Evolutionary conservation across 2,113 vertebrate genomes (phyloP).

Genomic region (Chinchilla lanigera): DNA sequence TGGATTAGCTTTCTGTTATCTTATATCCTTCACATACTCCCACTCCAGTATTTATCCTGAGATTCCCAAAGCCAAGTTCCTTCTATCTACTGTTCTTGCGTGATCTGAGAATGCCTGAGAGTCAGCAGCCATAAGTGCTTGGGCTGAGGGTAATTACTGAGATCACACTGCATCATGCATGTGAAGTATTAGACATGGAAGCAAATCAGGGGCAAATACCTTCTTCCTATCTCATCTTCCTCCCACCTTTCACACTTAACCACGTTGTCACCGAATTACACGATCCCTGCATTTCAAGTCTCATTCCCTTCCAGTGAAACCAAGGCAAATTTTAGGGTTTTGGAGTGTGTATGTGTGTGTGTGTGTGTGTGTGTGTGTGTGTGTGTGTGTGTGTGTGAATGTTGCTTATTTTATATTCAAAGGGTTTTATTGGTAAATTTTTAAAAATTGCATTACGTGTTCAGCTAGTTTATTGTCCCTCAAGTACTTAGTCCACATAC

Average conservation of each 20-base stretch:
- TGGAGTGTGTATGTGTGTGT: background rate
- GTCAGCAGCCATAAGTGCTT: background rate
- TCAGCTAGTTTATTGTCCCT: background rate
- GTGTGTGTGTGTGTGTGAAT: background rate
- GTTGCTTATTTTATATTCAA: background rate
- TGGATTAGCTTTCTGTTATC: background rate
- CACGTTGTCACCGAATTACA: background rate
- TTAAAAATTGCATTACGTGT: background rate
- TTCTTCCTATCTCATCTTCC: background rate
- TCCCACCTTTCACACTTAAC: background rate
- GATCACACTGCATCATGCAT: background rate
- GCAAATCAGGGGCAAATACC: background rate
- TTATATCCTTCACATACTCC: background rate
- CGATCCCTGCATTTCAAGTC: background rate
- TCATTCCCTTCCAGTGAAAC: background rate
- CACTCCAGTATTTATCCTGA: background rate
- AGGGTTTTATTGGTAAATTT: slow-evolving; percentile 4
- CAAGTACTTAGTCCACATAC: background rate
- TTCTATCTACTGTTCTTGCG: background rate
- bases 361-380: background rate
- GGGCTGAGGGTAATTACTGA: background rate
- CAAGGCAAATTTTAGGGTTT: background rate
- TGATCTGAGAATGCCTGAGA: background rate
- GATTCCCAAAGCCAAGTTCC: background rate
- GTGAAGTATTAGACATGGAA: background rate